Percentiles rank a stretch among this genome's conserved stretches.
Evolutionary conservation across 2,797 vertebrate species (phyloP).

Genomic region (Chelidonichthys spinosus): DNA sequence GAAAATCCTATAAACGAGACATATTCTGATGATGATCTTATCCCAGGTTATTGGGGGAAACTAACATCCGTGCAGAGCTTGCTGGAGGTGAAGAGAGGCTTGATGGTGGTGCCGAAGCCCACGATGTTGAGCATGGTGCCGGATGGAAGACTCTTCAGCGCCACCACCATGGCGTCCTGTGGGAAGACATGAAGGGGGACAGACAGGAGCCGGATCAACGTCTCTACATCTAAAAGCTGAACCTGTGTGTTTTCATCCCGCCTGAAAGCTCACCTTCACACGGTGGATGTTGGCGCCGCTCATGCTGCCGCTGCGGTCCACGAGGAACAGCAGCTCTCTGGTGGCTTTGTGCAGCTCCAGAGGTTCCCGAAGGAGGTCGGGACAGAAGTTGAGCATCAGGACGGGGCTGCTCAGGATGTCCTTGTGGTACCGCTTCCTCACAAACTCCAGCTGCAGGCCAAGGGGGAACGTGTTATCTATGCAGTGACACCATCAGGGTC

Average conservation of each 20-base stretch:
- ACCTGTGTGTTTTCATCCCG: neutral
- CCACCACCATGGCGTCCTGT: constrained; percentile 93
- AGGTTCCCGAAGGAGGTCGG: constrained; percentile 79
- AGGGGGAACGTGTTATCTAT: neutral
- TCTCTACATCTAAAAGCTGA: neutral
- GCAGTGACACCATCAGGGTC: neutral
- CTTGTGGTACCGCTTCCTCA: constrained; percentile 95
- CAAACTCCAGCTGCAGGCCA: constrained; percentile 88
- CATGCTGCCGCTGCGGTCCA: constrained; percentile 86
- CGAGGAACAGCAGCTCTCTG: constrained; percentile 92
- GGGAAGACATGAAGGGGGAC: constrained; percentile 21
- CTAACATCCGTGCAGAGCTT: constrained; percentile 92
- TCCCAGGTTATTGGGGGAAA: constrained; percentile 22
- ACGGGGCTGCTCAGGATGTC: constrained; percentile 94
- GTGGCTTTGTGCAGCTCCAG: constrained; percentile 88
- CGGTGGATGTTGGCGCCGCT: constrained; percentile 80
- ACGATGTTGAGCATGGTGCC: constrained; percentile 91
- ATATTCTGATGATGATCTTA: constrained; percentile 2
- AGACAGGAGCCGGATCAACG: neutral
- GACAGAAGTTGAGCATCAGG: constrained; percentile 97
- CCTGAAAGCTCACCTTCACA: constrained; percentile 84
- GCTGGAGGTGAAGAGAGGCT: constrained; percentile 90
- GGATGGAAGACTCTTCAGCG: constrained; percentile 92
- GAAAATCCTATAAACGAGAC: neutral
- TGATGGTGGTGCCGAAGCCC: constrained; percentile 84